Percentiles rank a stretch among this genome's conserved stretches.
Evolutionary conservation across 2,888 invertebrate genomes (phyloP).

Genomic region (Cheilosia variabilis): DNA sequence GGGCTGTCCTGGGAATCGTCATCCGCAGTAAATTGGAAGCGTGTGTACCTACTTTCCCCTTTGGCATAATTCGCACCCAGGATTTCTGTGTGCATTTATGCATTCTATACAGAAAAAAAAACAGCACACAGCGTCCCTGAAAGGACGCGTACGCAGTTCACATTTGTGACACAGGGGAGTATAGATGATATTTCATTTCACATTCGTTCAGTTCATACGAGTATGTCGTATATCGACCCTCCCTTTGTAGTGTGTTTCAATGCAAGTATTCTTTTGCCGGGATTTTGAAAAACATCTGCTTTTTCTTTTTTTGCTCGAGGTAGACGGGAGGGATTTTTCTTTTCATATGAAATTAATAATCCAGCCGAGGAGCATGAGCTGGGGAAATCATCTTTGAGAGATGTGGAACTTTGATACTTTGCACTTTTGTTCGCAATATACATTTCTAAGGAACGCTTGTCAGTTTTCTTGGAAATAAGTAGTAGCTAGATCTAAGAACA

Average conservation of each 20-base stretch:
- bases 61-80: slow-evolving; percentile 38
- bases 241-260: slow-evolving; percentile 4
- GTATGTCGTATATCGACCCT: slow-evolving; percentile 16
- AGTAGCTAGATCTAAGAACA: too few relatives aligned
- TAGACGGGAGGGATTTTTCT: too few relatives aligned
- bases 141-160: slow-evolving; percentile 21
- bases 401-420: too few relatives aligned
- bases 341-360: background rate
- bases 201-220: background rate
- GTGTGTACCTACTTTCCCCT: slow-evolving; percentile 15
- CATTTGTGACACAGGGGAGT: background rate
- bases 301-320: background rate
- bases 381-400: too few relatives aligned
- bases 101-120: background rate
- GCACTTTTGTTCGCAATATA: too few relatives aligned
- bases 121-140: slow-evolving; percentile 5
- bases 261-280: background rate
- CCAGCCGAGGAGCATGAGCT: too few relatives aligned
- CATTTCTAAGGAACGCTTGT: too few relatives aligned
- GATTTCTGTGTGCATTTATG: background rate
- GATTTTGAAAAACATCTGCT: slow-evolving; percentile 42
- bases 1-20: slow-evolving; percentile 48
- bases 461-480: too few relatives aligned
- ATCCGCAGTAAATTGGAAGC: background rate
- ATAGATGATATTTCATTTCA: slow-evolving; percentile 31